phyloP scores from a whole-genome alignment of 2,113 vertebrate genomes.

The Circaetus cinerascens region DNA sequence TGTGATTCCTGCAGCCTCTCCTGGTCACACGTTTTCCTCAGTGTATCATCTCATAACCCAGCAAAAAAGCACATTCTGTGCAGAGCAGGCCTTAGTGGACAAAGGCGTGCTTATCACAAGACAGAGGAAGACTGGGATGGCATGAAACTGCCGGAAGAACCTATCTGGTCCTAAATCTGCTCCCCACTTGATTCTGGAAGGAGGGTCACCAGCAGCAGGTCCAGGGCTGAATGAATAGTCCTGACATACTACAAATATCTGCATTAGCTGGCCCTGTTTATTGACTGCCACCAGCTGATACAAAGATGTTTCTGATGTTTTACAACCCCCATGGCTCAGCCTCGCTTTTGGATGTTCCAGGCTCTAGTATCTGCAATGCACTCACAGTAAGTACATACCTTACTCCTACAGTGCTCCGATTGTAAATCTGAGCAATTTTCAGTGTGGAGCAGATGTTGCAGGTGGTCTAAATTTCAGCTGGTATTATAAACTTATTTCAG shows the following conservation, averaged over 20 bases:
- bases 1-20: neutral
- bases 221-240: neutral
- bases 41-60: neutral
- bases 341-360: neutral
- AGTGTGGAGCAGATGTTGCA: neutral
- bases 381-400: neutral
- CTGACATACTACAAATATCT: neutral
- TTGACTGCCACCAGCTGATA: neutral
- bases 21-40: rapidly evolving
- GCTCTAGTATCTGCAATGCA: neutral
- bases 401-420: neutral
- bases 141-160: neutral
- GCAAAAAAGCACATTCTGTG: neutral
- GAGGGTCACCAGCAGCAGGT: neutral
- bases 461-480: neutral
- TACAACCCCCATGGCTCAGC: neutral
- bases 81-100: neutral
- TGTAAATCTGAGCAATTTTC: neutral
- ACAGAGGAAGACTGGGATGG: neutral
- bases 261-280: neutral
- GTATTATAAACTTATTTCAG: neutral
- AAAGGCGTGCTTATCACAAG: rapidly evolving
- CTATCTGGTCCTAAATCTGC: neutral
- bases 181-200: neutral
- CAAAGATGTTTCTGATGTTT: neutral